phyloP scores from a whole-genome alignment of 64 coral and sea anemone genomes.

The Hydrozoanthus tunicans region DNA sequence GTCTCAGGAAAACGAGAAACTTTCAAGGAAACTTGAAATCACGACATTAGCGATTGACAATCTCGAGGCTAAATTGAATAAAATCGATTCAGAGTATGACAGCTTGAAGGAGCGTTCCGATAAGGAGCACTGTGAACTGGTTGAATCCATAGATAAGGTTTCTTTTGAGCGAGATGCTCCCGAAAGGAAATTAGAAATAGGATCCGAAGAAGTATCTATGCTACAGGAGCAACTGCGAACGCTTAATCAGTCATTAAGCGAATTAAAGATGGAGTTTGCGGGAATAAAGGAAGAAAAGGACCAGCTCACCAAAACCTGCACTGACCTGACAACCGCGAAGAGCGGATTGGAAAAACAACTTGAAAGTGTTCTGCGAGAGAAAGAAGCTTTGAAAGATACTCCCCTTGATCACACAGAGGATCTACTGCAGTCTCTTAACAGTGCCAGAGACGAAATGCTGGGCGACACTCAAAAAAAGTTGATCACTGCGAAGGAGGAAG shows the following conservation, averaged over 20 bases:
- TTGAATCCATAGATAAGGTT: background rate
- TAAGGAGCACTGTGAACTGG: conserved; percentile 2
- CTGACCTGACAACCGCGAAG: background rate
- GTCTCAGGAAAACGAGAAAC: conserved; percentile 21
- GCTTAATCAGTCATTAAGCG: conserved; percentile 19
- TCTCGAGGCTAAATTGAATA: conserved; percentile 11
- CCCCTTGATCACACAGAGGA: background rate
- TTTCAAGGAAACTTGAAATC: conserved; percentile 21
- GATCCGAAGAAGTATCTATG: conserved; percentile 5
- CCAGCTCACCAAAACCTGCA: background rate
- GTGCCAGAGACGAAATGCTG: background rate
- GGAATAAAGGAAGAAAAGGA: background rate
- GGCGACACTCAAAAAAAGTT: conserved; percentile 3
- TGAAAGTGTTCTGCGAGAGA: background rate
- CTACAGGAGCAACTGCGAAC: conserved; percentile 15
- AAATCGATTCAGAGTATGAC: conserved; percentile 8
- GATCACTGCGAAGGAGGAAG: conserved; percentile 35
- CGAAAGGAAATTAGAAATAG: conserved; percentile 8
- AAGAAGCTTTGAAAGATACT: background rate
- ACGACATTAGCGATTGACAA: conserved; percentile 49
- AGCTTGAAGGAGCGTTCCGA: conserved; percentile 18
- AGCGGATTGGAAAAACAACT: conserved; percentile 17
- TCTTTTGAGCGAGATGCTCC: background rate
- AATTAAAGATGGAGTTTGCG: conserved; percentile 11
- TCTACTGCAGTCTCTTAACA: background rate